Conservation (phyloP, 2,888 invertebrate genomes). For the Hoplodrina ambigua region DNA sequence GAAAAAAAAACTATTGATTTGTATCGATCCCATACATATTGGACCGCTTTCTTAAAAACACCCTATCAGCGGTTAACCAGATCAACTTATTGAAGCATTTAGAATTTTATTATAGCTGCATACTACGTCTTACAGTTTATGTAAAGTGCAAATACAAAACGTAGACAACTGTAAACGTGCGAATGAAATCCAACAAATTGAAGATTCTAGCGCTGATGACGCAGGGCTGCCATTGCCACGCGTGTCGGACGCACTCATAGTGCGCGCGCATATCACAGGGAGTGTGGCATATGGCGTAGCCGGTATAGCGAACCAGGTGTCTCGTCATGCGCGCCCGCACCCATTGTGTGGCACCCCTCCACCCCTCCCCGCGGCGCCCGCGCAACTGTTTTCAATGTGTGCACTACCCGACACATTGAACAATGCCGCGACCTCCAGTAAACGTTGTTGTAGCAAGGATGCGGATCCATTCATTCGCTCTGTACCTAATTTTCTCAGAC, state of each 20-base stretch:
- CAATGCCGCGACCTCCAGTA: conserved; percentile 76
- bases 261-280: conserved; percentile 65
- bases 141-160: conserved; percentile 32
- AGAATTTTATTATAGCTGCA: conserved; percentile 29
- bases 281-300: conserved; percentile 86
- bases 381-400: conserved; percentile 69
- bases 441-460: conserved; percentile 62
- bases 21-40: conserved; percentile 9
- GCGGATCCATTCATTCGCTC: conserved; percentile 58
- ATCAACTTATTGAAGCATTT: conserved; percentile 33
- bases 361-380: conserved; percentile 64
- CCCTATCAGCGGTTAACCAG: conserved; percentile 29
- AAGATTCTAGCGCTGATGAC: conserved; percentile 36
- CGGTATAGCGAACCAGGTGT: conserved; percentile 88
- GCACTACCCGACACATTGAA: conserved; percentile 78
- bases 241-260: conserved; percentile 41
- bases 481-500: conserved; percentile 59
- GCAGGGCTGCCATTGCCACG: conserved; percentile 46
- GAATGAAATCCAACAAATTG: conserved; percentile 33
- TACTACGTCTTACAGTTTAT: conserved; percentile 23
- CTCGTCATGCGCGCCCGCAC: conserved; percentile 89
- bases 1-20: conserved; percentile 14
- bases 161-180: conserved; percentile 34
- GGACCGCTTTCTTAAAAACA: conserved; percentile 19
- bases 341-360: conserved; percentile 80